A percentile compares a stretch with the other conserved stretches of the same genome.
phyloP scores from a whole-genome alignment of 1,140 invertebrate species.

The Lepidostoma basale region DNA sequence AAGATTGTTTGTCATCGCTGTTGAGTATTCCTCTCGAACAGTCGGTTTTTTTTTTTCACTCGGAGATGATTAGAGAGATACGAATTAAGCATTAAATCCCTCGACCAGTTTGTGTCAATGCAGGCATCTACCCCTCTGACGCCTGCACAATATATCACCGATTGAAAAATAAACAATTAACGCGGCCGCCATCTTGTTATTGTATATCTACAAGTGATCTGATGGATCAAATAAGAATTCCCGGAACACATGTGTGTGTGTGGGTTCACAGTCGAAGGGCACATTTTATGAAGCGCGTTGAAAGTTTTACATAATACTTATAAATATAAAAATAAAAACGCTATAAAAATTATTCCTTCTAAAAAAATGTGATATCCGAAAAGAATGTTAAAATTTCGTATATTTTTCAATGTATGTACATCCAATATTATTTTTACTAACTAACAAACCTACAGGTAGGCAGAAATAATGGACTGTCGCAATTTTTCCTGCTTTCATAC shows the following conservation, averaged over 20 bases:
- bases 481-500: no score
- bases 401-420: not conserved
- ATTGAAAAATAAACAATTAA: slow-evolving; percentile 22
- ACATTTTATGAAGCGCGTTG: not conserved
- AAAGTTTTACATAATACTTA: no score
- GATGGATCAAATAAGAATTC: slow-evolving; percentile 6
- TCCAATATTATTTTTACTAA: not conserved
- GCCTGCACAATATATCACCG: slow-evolving; percentile 14
- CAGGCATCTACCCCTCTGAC: not conserved
- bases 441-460: no score
- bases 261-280: not conserved
- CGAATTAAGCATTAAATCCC: not conserved
- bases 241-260: not conserved
- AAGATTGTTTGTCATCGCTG: no score
- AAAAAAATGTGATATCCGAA: no score
- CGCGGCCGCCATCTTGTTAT: slow-evolving; percentile 7
- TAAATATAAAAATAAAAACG: no score
- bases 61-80: no score
- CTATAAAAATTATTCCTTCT: no score
- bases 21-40: no score
- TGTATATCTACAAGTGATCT: not conserved
- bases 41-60: no score
- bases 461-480: no score
- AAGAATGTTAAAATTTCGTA: not conserved
- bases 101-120: not conserved